Conservation (phyloP, 2,888 invertebrate genomes). For the Achlya flavicornis region DNA sequence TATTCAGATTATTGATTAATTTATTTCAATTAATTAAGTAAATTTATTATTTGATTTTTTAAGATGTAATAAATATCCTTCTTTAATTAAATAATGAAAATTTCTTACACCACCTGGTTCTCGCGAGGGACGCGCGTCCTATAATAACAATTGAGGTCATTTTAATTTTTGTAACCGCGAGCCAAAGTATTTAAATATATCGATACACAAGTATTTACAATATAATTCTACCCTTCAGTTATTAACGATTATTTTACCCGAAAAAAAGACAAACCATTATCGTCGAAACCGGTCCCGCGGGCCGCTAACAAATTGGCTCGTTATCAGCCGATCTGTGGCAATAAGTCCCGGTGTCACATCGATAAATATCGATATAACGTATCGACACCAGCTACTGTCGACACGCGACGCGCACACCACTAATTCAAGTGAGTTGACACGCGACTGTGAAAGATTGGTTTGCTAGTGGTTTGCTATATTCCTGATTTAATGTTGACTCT, state of each 20-base stretch:
- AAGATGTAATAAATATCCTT: no score
- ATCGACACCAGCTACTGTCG: conserved; percentile 62
- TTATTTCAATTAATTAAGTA: no score
- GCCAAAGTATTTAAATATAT: no score
- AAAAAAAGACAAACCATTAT: conserved; percentile 48
- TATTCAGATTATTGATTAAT: no score
- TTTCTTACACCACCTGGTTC: no score
- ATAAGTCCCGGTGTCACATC: conserved; percentile 70
- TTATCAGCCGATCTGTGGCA: conserved; percentile 71
- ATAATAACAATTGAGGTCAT: no score
- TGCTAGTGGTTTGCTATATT: conserved; percentile 33
- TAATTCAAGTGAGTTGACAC: conserved; percentile 57
- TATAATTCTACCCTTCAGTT: background rate
- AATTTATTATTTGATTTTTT: no score
- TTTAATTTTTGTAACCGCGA: no score
- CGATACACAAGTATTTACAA: background rate
- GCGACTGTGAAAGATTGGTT: conserved; percentile 42
- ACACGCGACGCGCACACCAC: conserved; percentile 61
- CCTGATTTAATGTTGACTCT: conserved; percentile 41
- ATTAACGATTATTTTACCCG: conserved; percentile 24
- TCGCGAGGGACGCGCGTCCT: no score
- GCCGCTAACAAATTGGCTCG: conserved; percentile 75
- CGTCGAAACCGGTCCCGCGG: conserved; percentile 41
- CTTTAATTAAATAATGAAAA: no score
- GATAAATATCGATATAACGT: conserved; percentile 71